phyloP scores from a whole-genome alignment of 2,888 invertebrate species.

The Oxytorus armatus region DNA sequence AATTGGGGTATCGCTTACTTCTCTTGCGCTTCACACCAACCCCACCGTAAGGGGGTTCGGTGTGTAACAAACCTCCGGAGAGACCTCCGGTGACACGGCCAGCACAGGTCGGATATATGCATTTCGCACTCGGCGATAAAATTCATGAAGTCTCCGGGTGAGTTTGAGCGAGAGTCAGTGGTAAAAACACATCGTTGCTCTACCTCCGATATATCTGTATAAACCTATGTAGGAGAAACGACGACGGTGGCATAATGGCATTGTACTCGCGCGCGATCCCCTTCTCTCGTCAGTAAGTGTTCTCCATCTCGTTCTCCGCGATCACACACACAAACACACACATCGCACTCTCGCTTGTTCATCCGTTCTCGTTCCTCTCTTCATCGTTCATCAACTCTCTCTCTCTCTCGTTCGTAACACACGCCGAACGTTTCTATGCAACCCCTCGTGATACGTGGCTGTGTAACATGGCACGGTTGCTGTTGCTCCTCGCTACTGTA shows the following conservation, averaged over 20 bases:
- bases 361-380: constrained; percentile 43
- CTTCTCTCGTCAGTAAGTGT: constrained; percentile 70
- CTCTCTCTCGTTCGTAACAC: constrained; percentile 40
- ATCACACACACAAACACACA: too few relatives aligned
- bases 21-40: background rate
- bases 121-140: constrained; percentile 22
- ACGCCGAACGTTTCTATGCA: constrained; percentile 55
- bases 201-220: constrained; percentile 10
- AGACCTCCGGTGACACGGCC: background rate
- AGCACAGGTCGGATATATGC: constrained; percentile 2
- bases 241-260: constrained; percentile 69
- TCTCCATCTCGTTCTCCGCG: constrained; percentile 57
- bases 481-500: constrained; percentile 60
- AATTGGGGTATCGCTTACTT: constrained; percentile 19
- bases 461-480: constrained; percentile 37
- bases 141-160: constrained; percentile 29
- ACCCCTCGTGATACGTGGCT: constrained; percentile 33
- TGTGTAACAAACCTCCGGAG: constrained; percentile 13
- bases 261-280: constrained; percentile 67
- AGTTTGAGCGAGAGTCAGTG: constrained; percentile 1
- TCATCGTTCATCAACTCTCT: too few relatives aligned
- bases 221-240: constrained; percentile 16
- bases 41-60: background rate
- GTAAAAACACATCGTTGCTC: constrained; percentile 32
- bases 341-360: background rate